phyloP scores from a whole-genome alignment of 2,797 vertebrate species.

The Coranthus polyacanthus region DNA sequence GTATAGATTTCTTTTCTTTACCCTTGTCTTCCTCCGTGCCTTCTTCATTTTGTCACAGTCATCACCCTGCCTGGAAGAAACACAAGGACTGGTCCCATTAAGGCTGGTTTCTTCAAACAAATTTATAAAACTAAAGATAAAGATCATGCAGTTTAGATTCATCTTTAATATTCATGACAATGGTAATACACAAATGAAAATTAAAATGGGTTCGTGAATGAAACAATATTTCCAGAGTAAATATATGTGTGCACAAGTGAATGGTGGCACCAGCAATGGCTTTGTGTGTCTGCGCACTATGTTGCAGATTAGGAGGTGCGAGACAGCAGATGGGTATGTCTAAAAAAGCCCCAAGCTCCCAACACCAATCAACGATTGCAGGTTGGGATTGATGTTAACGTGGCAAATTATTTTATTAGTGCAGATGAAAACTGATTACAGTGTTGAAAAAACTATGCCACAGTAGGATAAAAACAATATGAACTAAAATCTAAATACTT shows the following conservation, averaged over 20 bases:
- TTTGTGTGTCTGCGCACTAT: conserved; percentile 33
- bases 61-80: conserved; percentile 58
- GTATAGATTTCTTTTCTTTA: conserved; percentile 28
- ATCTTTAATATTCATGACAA: conserved; percentile 1
- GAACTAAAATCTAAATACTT: not conserved
- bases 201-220: no score
- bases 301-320: conserved; percentile 85
- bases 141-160: conserved; percentile 31
- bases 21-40: conserved; percentile 9
- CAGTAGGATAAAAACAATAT: not conserved
- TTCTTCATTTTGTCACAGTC: conserved; percentile 49
- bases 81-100: conserved; percentile 52
- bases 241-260: conserved; percentile 15
- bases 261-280: conserved; percentile 45
- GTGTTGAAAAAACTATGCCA: conserved; percentile 34
- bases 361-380: conserved; percentile 71
- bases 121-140: conserved; percentile 29
- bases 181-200: conserved; percentile 22
- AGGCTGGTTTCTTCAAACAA: not conserved
- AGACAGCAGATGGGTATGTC: conserved; percentile 89
- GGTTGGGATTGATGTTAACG: conserved; percentile 65
- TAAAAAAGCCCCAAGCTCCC: conserved; percentile 81
- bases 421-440: conserved; percentile 66
- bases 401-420: conserved; percentile 73
- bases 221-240: no score